phyloP scores from a whole-genome alignment of 2,888 invertebrate species.

The Rhaphigaster nebulosa region DNA sequence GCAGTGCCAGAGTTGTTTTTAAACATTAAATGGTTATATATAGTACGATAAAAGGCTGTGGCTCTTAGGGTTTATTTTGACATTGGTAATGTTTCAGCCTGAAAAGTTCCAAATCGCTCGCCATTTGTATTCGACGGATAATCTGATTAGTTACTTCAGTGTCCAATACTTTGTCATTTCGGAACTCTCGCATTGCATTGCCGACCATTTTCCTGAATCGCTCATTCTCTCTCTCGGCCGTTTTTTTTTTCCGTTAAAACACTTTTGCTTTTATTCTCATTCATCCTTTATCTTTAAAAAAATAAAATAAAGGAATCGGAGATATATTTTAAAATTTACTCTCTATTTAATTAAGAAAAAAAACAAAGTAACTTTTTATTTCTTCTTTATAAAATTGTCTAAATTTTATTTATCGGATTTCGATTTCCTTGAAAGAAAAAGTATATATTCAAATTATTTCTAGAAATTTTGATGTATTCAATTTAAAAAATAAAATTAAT shows the following conservation, averaged over 20 bases:
- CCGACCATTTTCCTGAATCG: not conserved
- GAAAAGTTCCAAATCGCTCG: not conserved
- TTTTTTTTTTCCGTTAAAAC: not conserved
- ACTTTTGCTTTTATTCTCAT: not conserved
- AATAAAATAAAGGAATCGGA: too few species aligned
- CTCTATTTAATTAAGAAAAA: too few species aligned
- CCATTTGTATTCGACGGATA: not conserved
- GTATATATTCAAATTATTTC: too few species aligned
- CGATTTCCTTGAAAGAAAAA: too few species aligned
- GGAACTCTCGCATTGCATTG: not conserved
- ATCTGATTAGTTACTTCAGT: slow-evolving; percentile 12
- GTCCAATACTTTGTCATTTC: slow-evolving; percentile 10
- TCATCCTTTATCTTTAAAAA: too few species aligned
- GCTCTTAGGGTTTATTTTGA: not conserved
- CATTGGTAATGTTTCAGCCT: not conserved
- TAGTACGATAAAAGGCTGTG: not conserved
- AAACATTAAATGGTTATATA: not conserved
- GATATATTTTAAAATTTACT: too few species aligned
- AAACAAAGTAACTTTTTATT: too few species aligned
- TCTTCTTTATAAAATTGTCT: too few species aligned
- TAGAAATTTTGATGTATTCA: too few species aligned
- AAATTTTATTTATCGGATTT: too few species aligned
- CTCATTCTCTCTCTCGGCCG: not conserved
- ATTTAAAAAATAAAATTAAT: too few species aligned
- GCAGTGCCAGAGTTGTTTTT: not conserved